Base-by-base conservation (phyloP, 2,113 vertebrate genomes). In the Phasianus colchicus region DNA sequence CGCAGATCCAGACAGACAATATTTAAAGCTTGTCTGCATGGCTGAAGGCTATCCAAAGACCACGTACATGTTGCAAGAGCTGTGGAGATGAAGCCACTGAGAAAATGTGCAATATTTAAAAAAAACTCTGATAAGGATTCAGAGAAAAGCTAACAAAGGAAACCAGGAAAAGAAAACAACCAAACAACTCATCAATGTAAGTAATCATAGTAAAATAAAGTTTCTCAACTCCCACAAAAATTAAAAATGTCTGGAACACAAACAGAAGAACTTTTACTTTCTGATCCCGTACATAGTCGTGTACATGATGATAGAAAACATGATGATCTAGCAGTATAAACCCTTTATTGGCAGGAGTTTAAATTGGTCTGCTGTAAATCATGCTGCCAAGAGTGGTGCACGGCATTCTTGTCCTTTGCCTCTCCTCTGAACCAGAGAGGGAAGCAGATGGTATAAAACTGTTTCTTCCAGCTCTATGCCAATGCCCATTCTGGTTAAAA, bases 361-460 rank as follows among this genome's bases (percentile, higher is more conserved):
- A 65, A 81, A 71, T 48, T 79, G 84, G 16, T 63, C 76, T 85
- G 66, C 21, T 76, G 70, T 73, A 89, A 93, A 84, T 92, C 63
- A 66, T 1, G 3, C 58, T 92, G 91, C 89, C 86, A 84, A 36
- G 66, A 79, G 45, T 34, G 27, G 81, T 86, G n/a, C 63, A 65
- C 30, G 71, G 48, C 45, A 72, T 57, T 78, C 77, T 72, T 89
- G 89, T 95, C 86, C 84, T 94, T 89, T 89, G 70, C 86, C 54
- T 89, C 63, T 94, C 70, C 78, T 91, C 81, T 87, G 74, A 95
- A 92, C 78, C 84, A 91, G 54, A 79, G 91, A 7, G 66, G 24
- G 66, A 94, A 96, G 74, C 89, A 94, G 91, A 94, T 80, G 89
- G 77, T 82, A 43, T 89, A 89, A 94, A 93, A 83, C 84, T 79